Evolutionary conservation across 2,888 invertebrate genomes (phyloP).

Genomic region (Calameuta pallipes): DNA sequence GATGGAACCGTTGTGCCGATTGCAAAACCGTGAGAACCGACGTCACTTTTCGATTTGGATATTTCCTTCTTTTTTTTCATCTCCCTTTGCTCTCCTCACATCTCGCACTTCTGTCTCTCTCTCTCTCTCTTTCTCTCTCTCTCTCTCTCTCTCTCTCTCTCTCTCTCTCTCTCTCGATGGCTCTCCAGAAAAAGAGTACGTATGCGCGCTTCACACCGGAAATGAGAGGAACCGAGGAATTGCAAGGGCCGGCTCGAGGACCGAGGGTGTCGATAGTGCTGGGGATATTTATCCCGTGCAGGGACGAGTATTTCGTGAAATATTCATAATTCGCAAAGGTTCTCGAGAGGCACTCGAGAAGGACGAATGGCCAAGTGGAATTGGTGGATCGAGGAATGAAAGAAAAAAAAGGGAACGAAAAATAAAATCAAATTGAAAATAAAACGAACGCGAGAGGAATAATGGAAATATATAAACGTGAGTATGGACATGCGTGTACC

Average conservation of each 20-base stretch:
- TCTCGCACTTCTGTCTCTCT: conserved; percentile 1
- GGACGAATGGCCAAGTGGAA: conserved; percentile 22
- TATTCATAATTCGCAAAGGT: conserved; percentile 22
- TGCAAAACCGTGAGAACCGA: too few species aligned
- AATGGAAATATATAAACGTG: too few species aligned
- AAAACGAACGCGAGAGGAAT: conserved; percentile 4
- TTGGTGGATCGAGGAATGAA: conserved; percentile 50
- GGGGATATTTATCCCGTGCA: not conserved
- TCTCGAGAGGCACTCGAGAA: conserved; percentile 22
- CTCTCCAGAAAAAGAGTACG: conserved; percentile 54
- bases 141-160: conserved; percentile 20
- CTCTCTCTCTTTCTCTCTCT: conserved; percentile 29
- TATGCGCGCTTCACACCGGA: conserved; percentile 22
- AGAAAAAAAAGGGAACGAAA: conserved; percentile 42
- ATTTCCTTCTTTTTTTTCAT: not conserved
- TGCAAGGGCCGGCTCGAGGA: too few species aligned
- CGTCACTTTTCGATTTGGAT: too few species aligned
- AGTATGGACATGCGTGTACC: too few species aligned
- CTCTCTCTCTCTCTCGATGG: conserved; percentile 41
- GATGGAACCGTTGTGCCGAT: too few species aligned
- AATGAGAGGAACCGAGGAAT: too few species aligned
- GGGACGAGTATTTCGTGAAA: conserved; percentile 6
- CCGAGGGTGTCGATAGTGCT: conserved; percentile 4
- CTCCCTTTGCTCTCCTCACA: not conserved
- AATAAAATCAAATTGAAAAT: too few species aligned